Base-by-base conservation (phyloP, 2,888 invertebrate species). In the Antheraea yamamai region DNA sequence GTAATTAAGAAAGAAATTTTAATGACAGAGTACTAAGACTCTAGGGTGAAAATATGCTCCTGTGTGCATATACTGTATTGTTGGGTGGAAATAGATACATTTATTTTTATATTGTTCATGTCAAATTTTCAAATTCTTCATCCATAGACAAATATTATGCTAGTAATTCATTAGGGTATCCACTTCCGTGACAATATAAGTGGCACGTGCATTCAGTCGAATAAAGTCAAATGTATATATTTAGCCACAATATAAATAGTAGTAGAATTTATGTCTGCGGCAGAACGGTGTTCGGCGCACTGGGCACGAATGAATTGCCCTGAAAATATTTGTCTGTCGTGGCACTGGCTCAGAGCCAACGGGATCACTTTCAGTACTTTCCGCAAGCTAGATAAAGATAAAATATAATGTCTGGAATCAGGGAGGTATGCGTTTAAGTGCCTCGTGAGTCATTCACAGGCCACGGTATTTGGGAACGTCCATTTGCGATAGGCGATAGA, bases 291-390 rank as follows among this genome's bases (percentile, higher is more conserved):
- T 77, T 81, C 84, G 82, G 81, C 85, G 85, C 84, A 83, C 80
- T 81, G 86, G 84, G 89, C 87, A 82, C 88, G 85, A 89, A 93
- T 92, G 91, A 89, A 91, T 93, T 91, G 89, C 82, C 90, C 87
- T 87, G 88, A 89, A 93, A 93, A 94, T 92, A 92, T 94, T 93
- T 90, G 93, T 94, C 93, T 92, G 91, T 91, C 91, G 91, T 89
- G 85, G 80, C 84, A 83, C 88, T 95, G 95, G 94, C 91, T 74
- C 74, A 75, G 72, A 78, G 93, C 95, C 95, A 95, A 89, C 87
- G 85, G 91, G 90, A 92, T 94, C 93, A 93, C 92, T 95, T 92
- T 94, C 93, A 87, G 79, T 76, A 79, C 68, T 74, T 75, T 70
- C 70, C 47, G 85, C 84, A 83, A 89, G 89, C 89, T 88, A 87